A percentile compares a stretch with the other conserved stretches of the same genome.
These are phyloP conservation scores for Harlomillsia oculata DNA, from an alignment of 1,140 invertebrate species.

Conservation along the genomic window DNA sequence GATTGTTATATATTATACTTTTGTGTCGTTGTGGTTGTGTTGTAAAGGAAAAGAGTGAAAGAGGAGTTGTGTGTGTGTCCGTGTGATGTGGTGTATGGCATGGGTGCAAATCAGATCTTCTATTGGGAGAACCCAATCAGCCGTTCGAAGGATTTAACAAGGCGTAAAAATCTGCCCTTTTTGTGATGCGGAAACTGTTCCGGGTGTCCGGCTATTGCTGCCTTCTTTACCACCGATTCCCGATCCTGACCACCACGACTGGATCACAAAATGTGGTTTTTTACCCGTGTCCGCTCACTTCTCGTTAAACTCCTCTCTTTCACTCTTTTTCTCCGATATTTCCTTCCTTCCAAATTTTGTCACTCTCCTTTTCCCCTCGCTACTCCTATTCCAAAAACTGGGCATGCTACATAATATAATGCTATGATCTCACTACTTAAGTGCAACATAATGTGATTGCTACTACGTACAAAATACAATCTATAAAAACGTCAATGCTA, in stretches of 20 bases:
- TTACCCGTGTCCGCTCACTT: background rate
- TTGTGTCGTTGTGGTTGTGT: background rate
- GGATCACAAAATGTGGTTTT: background rate
- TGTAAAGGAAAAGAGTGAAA: background rate
- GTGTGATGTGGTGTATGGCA: background rate
- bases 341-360: too few relatives aligned
- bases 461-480: too few relatives aligned
- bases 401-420: too few relatives aligned
- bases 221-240: background rate
- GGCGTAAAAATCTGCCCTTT: conserved; percentile 33
- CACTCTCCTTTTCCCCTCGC: too few relatives aligned
- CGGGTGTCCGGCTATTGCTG: conserved; percentile 8
- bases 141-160: conserved; percentile 32
- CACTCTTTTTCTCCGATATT: too few relatives aligned
- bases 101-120: conserved; percentile 35
- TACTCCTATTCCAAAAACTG: too few relatives aligned
- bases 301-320: background rate
- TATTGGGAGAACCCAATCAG: conserved; percentile 33
- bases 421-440: too few relatives aligned
- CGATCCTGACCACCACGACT: background rate
- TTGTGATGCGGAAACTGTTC: conserved; percentile 24
- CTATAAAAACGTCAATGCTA: too few relatives aligned
- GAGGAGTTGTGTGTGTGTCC: background rate
- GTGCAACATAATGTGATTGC: too few relatives aligned
- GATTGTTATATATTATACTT: too few relatives aligned